Conservation (phyloP, 2,113 vertebrate genomes). For the Hydropotes inermis region DNA sequence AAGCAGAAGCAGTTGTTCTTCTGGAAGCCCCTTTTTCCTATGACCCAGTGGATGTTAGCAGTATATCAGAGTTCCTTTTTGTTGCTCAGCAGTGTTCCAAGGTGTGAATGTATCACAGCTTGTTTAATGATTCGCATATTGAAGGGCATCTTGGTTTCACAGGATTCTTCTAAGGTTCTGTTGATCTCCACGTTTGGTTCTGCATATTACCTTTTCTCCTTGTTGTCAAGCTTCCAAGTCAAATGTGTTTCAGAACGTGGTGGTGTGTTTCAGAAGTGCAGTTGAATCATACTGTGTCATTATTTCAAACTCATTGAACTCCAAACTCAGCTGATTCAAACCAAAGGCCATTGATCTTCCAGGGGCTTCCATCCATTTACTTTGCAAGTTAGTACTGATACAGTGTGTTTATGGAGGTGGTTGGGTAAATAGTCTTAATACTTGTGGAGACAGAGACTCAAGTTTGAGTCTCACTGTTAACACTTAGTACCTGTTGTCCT, state of each 20-base stretch:
- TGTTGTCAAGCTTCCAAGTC: not conserved
- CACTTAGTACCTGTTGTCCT: not conserved
- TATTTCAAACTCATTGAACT: conserved; percentile 20
- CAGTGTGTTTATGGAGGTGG: not conserved
- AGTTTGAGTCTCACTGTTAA: not conserved
- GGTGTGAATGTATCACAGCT: not conserved
- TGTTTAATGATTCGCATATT: not conserved
- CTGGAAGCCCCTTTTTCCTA: not conserved
- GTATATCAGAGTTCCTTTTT: not conserved
- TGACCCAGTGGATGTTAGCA: not conserved
- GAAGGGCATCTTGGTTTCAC: not conserved
- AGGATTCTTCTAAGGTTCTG: not conserved
- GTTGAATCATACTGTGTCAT: not conserved
- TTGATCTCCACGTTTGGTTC: not conserved
- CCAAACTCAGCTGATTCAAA: conserved; percentile 4
- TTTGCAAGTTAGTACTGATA: not conserved
- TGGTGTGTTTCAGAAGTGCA: not conserved
- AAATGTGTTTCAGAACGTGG: not conserved
- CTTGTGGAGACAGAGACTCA: not conserved
- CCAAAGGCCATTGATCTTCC: not conserved
- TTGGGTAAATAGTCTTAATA: not conserved
- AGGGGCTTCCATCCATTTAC: not conserved
- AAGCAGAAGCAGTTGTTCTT: not conserved
- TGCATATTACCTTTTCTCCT: not conserved
- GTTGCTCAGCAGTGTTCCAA: not conserved